Conservation (phyloP, 1,140 invertebrate genomes). For the Cyclargus thomasi region DNA sequence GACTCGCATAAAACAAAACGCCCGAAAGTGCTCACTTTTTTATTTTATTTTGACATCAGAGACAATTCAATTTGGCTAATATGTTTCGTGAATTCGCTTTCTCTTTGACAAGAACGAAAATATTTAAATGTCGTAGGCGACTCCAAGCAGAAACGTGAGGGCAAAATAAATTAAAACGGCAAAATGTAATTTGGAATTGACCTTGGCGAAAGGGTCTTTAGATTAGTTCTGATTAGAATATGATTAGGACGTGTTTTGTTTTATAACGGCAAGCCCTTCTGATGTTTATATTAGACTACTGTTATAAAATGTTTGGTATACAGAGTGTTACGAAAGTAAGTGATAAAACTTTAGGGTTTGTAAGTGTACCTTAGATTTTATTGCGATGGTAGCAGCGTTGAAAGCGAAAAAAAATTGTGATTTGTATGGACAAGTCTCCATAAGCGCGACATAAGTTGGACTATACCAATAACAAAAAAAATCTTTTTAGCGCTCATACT, state of each 20-base stretch:
- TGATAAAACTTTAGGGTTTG: no score
- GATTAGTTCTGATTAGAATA: not conserved
- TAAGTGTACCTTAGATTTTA: no score
- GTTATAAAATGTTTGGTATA: no score
- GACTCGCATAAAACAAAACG: slow-evolving; percentile 6
- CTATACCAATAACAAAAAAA: no score
- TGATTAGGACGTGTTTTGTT: not conserved
- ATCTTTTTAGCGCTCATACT: no score
- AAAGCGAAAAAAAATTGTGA: no score
- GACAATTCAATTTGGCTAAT: slow-evolving; percentile 13
- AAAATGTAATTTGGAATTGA: not conserved
- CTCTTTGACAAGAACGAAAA: slow-evolving; percentile 5
- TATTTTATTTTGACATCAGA: slow-evolving; percentile 9
- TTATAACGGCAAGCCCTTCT: not conserved
- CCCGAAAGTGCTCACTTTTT: slow-evolving; percentile 12
- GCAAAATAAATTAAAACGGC: not conserved
- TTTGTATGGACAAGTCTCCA: no score
- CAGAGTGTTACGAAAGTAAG: no score
- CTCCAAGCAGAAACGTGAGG: not conserved
- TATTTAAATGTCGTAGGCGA: not conserved
- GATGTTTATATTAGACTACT: not conserved
- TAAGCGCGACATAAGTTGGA: no score
- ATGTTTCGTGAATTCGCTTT: slow-evolving; percentile 4
- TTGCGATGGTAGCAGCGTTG: no score
- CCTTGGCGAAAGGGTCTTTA: not conserved